Base-by-base conservation (phyloP, 2,113 vertebrate genomes). In the Carlito syrichta region DNA sequence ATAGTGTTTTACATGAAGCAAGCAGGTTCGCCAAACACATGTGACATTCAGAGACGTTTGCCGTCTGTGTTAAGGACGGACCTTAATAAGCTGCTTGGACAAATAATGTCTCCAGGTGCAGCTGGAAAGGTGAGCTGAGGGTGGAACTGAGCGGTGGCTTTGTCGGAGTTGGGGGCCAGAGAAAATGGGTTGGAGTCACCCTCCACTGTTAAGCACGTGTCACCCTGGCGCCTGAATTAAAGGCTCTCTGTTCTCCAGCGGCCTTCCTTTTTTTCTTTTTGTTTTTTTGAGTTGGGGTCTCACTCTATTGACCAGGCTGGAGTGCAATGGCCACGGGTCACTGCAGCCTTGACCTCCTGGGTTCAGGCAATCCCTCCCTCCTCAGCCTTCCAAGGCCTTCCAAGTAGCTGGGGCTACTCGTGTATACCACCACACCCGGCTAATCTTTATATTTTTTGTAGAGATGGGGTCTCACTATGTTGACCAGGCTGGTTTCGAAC, bases 71-170 rank as follows among this genome's bases (percentile, higher is more conserved):
- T 95, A 86, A 89, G 93, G 93, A 89, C 89, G 22, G 86, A 68
- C 62, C 73, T 91, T 62, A 45, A 63, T 93, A 73, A 94, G 58
- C 63, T 66, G 71, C 93, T 92, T 90, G 81, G 87, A 68, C 93
- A 94, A 96, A 97, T 16, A 95, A 69, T 0, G 45, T 88, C 77
- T 96, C 95, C 66, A 94, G 96, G 91, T 95, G 89, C 91, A 48
- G 78, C 95, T 50, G 43, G 66, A 76, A 40, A 73, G 89, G 86
- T 35, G 91, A 63, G 73, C 10, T 2, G 79, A 52, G 50, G 88
- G 79, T 84, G 3, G 76, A 38, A 35, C 2, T 23, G 43, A 73
- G 90, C 12, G 0, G n/a, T 1, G 35, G 38, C 81, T 85, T 58
- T 3, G 50, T 54, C 2, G 63, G 68, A 81, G 50, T 54, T 2